Conservation (phyloP, 2,797 vertebrate species). For the Agapornis canus region DNA sequence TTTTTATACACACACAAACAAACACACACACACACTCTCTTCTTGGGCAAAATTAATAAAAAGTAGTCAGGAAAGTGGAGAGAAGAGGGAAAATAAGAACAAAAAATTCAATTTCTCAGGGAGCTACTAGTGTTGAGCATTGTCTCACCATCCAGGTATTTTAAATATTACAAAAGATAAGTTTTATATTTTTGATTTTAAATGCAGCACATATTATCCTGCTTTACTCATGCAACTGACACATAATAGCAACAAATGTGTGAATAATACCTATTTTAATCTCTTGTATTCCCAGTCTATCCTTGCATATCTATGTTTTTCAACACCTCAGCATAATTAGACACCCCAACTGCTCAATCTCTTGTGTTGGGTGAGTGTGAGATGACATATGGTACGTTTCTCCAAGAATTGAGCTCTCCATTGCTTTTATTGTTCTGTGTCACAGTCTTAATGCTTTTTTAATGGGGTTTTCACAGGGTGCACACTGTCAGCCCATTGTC, state of each 20-base stretch:
- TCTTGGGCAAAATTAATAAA: not conserved
- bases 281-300: not conserved
- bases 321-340: not conserved
- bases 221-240: not conserved
- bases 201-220: not conserved
- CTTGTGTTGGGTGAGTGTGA: not conserved
- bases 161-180: not conserved
- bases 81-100: not conserved
- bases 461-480: constrained; percentile 12
- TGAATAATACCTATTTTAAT: not conserved
- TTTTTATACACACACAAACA: not conserved
- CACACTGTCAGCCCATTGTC: fast-evolving
- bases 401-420: not conserved
- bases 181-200: not conserved
- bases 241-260: not conserved
- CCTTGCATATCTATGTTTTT: not conserved
- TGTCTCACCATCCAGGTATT: not conserved
- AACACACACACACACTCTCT: fast-evolving
- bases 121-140: not conserved
- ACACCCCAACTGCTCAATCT: not conserved
- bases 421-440: not conserved
- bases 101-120: not conserved
- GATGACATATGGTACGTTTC: not conserved
- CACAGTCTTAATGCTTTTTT: constrained; percentile 22
- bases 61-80: not conserved